phyloP scores from a whole-genome alignment of 1,140 invertebrate species.

The Pseudomyrmex cubaensis region DNA sequence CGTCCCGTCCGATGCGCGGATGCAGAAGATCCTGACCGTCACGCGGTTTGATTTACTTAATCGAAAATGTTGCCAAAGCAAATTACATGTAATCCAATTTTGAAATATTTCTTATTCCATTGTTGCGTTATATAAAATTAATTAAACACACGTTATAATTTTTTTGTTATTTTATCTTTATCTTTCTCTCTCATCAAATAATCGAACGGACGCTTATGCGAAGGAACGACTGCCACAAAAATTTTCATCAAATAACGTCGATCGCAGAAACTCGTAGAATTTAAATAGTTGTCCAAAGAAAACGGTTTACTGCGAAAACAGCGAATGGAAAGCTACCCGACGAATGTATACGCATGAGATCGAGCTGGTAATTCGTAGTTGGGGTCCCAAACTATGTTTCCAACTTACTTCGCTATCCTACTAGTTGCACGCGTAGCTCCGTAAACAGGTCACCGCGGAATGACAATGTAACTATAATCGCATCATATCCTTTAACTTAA shows the following conservation, averaged over 20 bases:
- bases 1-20: constrained; percentile 20
- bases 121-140: neutral
- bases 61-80: constrained; percentile 36
- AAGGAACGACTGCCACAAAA: constrained; percentile 25
- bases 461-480: constrained; percentile 66
- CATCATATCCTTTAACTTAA: constrained; percentile 58
- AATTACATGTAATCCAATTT: constrained; percentile 12
- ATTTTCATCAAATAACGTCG: constrained; percentile 47
- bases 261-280: constrained; percentile 42
- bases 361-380: constrained; percentile 65
- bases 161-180: constrained; percentile 4
- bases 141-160: no score
- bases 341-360: constrained; percentile 49
- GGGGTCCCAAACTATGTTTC: constrained; percentile 59
- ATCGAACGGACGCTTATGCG: constrained; percentile 7
- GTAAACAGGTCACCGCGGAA: constrained; percentile 54
- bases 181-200: constrained; percentile 18
- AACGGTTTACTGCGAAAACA: constrained; percentile 59
- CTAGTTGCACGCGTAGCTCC: constrained; percentile 41
- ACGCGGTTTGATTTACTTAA: constrained; percentile 42
- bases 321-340: constrained; percentile 37
- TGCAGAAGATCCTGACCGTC: constrained; percentile 29
- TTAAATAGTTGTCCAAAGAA: constrained; percentile 59
- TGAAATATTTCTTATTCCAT: constrained; percentile 18
- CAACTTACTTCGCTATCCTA: constrained; percentile 66